Conservation (phyloP, 2,888 invertebrate species). For the Euphydryas editha region DNA sequence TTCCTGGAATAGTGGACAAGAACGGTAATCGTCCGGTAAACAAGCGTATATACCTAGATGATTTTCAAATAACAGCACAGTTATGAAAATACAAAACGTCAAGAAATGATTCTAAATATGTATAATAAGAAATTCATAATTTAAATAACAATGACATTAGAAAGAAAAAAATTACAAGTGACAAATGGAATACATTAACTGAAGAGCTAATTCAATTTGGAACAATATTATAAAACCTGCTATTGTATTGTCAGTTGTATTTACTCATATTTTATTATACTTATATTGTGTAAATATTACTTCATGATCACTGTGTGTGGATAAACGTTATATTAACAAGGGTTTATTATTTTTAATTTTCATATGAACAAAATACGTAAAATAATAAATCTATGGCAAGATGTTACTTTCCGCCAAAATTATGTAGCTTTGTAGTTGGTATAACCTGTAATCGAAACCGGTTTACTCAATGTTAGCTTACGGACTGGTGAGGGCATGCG, state of each 20-base stretch:
- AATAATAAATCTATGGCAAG: constrained; percentile 32
- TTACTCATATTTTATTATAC: too few species aligned
- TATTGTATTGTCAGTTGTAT: too few species aligned
- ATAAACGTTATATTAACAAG: too few species aligned
- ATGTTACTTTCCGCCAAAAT: constrained; percentile 81
- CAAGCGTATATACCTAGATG: constrained; percentile 42
- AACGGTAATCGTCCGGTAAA: constrained; percentile 73
- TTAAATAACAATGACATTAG: neutral
- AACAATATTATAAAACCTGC: neutral
- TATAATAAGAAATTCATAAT: neutral
- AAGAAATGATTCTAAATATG: neutral
- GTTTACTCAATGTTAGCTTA: constrained; percentile 80
- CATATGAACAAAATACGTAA: neutral
- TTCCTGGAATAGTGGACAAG: constrained; percentile 70
- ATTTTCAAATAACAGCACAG: constrained; percentile 25
- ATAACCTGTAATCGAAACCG: constrained; percentile 83
- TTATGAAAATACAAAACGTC: neutral
- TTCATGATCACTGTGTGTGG: too few species aligned
- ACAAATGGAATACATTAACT: too few species aligned
- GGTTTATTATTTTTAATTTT: too few species aligned
- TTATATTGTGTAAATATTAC: too few species aligned
- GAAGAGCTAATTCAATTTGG: too few species aligned
- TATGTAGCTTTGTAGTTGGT: constrained; percentile 66
- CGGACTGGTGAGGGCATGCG: constrained; percentile 75
- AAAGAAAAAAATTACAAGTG: too few species aligned